Base-by-base conservation (phyloP, 1,140 invertebrate genomes). In the Zaprionus vittiger region DNA sequence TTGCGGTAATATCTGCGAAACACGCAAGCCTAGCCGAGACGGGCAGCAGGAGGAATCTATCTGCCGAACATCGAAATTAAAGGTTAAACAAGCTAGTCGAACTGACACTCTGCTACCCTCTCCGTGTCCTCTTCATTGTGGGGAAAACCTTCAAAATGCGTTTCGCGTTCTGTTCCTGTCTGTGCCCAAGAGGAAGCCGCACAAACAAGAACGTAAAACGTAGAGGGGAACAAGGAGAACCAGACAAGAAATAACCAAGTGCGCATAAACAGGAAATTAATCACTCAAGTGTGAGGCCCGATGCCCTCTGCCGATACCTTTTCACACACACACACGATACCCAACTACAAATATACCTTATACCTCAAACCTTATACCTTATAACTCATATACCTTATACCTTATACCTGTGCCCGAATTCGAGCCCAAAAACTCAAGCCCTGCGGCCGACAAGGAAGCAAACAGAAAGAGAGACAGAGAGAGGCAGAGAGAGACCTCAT, bases 251-350 rank as follows among this genome's bases (percentile, higher is more conserved):
- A 24, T 24, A 52, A 83, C 66, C 70, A 78, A 66, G 52, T 89
- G 84, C 78, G 79, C 73, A 87, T 89, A 89, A 87, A 87, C 84
- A 87, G 84, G 84, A 87, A 87, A 87, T 87, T 87, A 87, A 89
- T 87, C 84, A 87, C 69, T 79, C 84, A 59, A 80, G 80, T 87
- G 84, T 87, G 67, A 57, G 61, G 67, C n/a, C 41, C 41, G 41
- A 47, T 72, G 52, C 65, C 52, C 20, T 70, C 20, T 70, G 83
- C 69, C 67, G 54, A 81, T 73, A 69, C 64, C 66, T 73, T 72
- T 69, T 70, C 72, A 70, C 72, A 70, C 41, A 59, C 11, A 41
- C 38, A 12, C 9, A 24, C 34, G 57, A 20, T 60, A 38, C 57
- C 31, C 62, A n/a, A 28, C 37, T 38, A 47, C 6, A 47, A 17